A percentile compares a stretch with the other conserved stretches of the same genome.
phyloP scores from a whole-genome alignment of 1,140 invertebrate genomes.

The Apis cerana region DNA sequence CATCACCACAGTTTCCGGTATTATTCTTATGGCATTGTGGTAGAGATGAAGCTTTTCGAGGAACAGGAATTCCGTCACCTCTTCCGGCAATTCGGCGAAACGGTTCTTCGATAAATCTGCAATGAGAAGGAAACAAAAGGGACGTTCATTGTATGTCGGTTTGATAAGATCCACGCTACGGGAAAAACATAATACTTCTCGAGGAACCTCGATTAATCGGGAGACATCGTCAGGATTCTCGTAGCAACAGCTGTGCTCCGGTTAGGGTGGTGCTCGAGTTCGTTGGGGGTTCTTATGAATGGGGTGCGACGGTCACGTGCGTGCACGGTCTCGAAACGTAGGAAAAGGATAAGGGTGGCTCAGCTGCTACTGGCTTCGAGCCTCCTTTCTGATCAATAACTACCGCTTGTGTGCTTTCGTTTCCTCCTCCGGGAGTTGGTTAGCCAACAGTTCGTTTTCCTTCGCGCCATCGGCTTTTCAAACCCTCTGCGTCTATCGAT shows the following conservation, averaged over 20 bases:
- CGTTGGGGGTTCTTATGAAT: constrained; percentile 64
- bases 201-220: constrained; percentile 40
- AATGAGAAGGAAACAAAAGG: constrained; percentile 77
- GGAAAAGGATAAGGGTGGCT: constrained; percentile 61
- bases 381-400: constrained; percentile 63
- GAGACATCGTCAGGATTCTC: constrained; percentile 46
- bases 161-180: neutral
- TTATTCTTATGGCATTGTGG: constrained; percentile 93
- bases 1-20: constrained; percentile 91
- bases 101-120: constrained; percentile 97
- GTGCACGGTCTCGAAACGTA: constrained; percentile 47
- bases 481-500: constrained; percentile 5
- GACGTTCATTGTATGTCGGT: neutral
- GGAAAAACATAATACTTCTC: neutral
- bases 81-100: constrained; percentile 92
- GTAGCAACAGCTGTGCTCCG: constrained; percentile 62
- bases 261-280: constrained; percentile 49
- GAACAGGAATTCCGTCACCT: constrained; percentile 92
- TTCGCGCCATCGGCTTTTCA: constrained; percentile 5
- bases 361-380: constrained; percentile 62
- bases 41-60: constrained; percentile 93
- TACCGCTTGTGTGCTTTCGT: constrained; percentile 39
- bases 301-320: constrained; percentile 67
- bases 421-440: constrained; percentile 29
- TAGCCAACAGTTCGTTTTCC: neutral